These are phyloP conservation scores for Adelphocoris suturalis DNA, from an alignment of 2,888 invertebrate genomes.

Conservation along the genomic window DNA sequence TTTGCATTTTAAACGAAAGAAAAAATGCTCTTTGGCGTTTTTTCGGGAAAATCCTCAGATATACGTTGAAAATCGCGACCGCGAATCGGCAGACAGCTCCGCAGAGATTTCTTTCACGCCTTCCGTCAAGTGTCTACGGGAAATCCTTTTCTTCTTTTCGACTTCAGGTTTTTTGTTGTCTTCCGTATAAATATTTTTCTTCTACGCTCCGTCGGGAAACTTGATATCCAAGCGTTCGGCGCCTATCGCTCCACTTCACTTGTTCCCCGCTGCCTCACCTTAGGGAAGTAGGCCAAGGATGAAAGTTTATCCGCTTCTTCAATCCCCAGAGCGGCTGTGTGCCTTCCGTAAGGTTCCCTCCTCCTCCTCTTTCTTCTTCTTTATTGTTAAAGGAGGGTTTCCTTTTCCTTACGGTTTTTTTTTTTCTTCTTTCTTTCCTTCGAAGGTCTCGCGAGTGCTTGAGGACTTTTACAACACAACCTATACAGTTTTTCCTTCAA, in stretches of 20 bases:
- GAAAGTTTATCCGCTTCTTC: constrained; percentile 57
- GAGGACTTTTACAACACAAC: not conserved
- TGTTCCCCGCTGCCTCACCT: not conserved
- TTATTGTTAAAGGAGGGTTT: constrained; percentile 2
- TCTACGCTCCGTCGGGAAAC: not conserved
- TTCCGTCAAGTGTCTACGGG: not conserved
- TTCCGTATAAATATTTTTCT: constrained; percentile 22
- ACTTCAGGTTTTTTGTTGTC: not conserved
- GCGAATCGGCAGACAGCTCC: not conserved
- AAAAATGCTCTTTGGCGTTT: too few relatives aligned
- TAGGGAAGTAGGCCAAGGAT: constrained; percentile 53
- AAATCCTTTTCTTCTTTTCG: not conserved
- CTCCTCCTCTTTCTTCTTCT: not conserved
- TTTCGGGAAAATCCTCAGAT: too few relatives aligned
- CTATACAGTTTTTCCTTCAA: not conserved
- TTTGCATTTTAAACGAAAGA: too few relatives aligned
- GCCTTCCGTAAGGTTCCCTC: not conserved
- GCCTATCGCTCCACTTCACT: not conserved
- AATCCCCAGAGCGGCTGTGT: not conserved
- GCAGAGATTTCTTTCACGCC: not conserved
- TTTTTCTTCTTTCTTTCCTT: not conserved
- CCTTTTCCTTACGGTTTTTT: not conserved
- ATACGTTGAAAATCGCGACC: too few relatives aligned
- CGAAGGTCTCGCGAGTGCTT: constrained; percentile 21
- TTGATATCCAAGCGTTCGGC: not conserved